Conservation (phyloP, 2,888 invertebrate genomes). For the Dicranocentrus wangi region DNA sequence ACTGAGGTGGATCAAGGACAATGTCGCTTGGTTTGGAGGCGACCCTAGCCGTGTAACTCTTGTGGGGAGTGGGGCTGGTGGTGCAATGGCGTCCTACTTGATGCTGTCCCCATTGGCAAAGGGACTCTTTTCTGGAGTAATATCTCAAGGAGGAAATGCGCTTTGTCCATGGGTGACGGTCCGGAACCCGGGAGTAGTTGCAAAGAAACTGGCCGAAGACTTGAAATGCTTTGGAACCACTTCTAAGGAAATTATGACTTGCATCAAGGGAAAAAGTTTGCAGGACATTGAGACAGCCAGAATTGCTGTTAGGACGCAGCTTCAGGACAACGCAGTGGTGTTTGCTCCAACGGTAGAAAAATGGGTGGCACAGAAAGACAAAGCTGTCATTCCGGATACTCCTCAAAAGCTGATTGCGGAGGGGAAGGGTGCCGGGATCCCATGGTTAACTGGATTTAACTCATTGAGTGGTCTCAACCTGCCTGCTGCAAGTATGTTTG, state of each 20-base stretch:
- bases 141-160: conserved; percentile 54
- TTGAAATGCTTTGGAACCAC: conserved; percentile 56
- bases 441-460: conserved; percentile 65
- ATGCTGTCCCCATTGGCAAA: conserved; percentile 57
- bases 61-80: conserved; percentile 56
- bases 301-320: conserved; percentile 35
- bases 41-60: conserved; percentile 38
- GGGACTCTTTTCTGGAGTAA: conserved; percentile 46
- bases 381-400: conserved; percentile 56
- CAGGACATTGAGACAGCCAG: conserved; percentile 62
- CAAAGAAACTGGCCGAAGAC: conserved; percentile 39
- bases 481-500: conserved; percentile 33
- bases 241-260: conserved; percentile 56
- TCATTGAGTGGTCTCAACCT: conserved; percentile 58
- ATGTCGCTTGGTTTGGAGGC: not conserved
- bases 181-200: conserved; percentile 46
- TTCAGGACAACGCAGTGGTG: conserved; percentile 49
- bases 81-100: conserved; percentile 53
- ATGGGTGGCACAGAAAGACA: conserved; percentile 43
- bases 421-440: conserved; percentile 51
- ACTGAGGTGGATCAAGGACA: not conserved
- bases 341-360: conserved; percentile 65
- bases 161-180: conserved; percentile 63
- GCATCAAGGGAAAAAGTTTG: conserved; percentile 55
- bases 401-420: conserved; percentile 61